Percentiles rank a stretch among this genome's conserved stretches.
Conservation (phyloP, 2,888 invertebrate species). For the Acronicta aceris region DNA sequence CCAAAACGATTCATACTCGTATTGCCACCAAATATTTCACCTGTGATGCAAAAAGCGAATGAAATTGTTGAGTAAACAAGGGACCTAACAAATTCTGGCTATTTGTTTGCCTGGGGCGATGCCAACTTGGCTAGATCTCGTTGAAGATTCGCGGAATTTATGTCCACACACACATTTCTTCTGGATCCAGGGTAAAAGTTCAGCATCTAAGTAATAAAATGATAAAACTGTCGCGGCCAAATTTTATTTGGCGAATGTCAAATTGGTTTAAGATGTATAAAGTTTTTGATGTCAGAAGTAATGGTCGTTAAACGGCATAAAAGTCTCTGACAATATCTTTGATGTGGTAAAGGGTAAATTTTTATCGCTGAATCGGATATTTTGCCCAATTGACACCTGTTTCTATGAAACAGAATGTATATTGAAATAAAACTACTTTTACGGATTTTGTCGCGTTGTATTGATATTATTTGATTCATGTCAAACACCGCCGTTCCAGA, state of each 20-base stretch:
- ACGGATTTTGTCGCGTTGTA: too few species aligned
- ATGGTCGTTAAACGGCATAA: slow-evolving; percentile 32
- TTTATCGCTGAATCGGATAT: background rate
- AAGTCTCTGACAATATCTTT: slow-evolving; percentile 39
- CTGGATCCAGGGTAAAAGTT: slow-evolving; percentile 38
- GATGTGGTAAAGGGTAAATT: slow-evolving; percentile 2
- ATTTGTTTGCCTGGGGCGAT: slow-evolving; percentile 52
- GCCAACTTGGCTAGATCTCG: slow-evolving; percentile 56
- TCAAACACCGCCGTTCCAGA: too few species aligned
- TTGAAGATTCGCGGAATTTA: slow-evolving; percentile 51
- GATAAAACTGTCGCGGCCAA: slow-evolving; percentile 46
- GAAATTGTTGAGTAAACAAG: slow-evolving; percentile 51
- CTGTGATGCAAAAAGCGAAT: slow-evolving; percentile 44
- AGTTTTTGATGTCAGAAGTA: slow-evolving; percentile 41
- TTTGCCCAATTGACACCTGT: background rate
- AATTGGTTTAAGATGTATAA: slow-evolving; percentile 39
- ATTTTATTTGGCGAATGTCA: slow-evolving; percentile 44
- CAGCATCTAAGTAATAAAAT: slow-evolving; percentile 46
- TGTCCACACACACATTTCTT: slow-evolving; percentile 55
- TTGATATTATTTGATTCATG: too few species aligned
- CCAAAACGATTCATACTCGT: slow-evolving; percentile 33
- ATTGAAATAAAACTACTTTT: too few species aligned
- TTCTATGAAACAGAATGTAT: too few species aligned
- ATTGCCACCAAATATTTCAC: slow-evolving; percentile 41
- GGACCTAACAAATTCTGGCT: slow-evolving; percentile 49